A percentile compares a stretch with the other conserved stretches of the same genome.
These are phyloP conservation scores for Alces alces DNA, from an alignment of 2,113 vertebrate species.

Conservation along the genomic window DNA sequence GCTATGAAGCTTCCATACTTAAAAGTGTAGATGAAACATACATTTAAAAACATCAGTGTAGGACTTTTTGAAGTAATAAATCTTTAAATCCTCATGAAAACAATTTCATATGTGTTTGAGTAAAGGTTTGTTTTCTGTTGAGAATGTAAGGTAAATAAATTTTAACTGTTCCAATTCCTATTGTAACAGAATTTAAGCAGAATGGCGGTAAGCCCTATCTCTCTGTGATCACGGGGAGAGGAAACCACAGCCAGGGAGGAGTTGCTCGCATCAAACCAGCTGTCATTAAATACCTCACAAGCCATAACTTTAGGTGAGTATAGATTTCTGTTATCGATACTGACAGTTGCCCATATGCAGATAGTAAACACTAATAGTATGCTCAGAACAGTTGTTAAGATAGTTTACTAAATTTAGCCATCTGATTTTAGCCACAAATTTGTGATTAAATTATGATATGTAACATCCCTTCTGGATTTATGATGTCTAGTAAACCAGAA, in stretches of 20 bases:
- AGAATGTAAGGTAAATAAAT: background rate
- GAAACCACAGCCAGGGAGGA: constrained; percentile 97
- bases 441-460: background rate
- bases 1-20: background rate
- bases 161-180: constrained; percentile 69
- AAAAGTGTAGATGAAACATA: background rate
- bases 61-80: background rate
- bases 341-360: constrained; percentile 9
- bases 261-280: constrained; percentile 96
- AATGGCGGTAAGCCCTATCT: constrained; percentile 89
- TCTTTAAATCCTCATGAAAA: constrained; percentile 22
- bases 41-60: background rate
- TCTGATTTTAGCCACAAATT: background rate
- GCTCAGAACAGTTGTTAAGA: background rate
- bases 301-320: constrained; percentile 90
- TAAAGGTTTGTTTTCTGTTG: background rate
- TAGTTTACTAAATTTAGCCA: background rate
- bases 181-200: constrained; percentile 87
- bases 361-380: constrained; percentile 49
- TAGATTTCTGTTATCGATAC: constrained; percentile 65
- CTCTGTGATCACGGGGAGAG: constrained; percentile 96
- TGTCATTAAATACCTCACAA: constrained; percentile 95
- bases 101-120: constrained; percentile 8
- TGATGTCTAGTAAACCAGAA: constrained; percentile 13
- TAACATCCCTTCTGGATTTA: background rate